Evolutionary conservation across 2,113 vertebrate genomes (phyloP), one percentile per base, ranked within the genome.

Genomic region (Eubucco bourcierii): DNA sequence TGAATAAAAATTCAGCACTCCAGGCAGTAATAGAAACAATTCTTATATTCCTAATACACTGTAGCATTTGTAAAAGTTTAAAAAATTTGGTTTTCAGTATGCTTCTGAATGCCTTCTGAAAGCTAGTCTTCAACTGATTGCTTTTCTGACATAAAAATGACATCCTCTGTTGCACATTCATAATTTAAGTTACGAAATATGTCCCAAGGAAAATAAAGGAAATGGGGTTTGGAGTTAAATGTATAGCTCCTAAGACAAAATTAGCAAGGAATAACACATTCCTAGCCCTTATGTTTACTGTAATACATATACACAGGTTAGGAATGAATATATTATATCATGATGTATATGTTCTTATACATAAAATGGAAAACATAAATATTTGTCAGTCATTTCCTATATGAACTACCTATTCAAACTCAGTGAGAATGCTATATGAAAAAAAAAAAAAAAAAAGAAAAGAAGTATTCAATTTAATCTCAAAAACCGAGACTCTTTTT

Each of bases 1-100:
- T 64, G 87, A 94, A 95, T 93, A 94, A 96, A 93, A 93, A 82
- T 91, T 85, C 93, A 95, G 59, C n/a, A 72, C 75, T 94, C 31
- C 19, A 73, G 74, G 60, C 79, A 90, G 72, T 84, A 88, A 87
- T 67, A 95, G 88, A 91, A 93, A 67, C 79, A 67, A 72, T 90
- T 91, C 81, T 84, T 95, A 61, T 46, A 60, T 87, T 91, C 56
- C 50, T 90, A 83, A 92, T 87, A 83, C 7, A 87, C 24, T 80
- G 66, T 46, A 91, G 87, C 68, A 55, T 79, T 92, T 93, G 86
- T 74, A 87, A 93, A 72, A 18, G 28, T 79, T 91, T 67, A 88
- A 91, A 95, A 82, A 86, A 6, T 0, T 23, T 88, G 79, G 44
- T 41, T 92, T 90, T 81, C 80, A 28, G 34, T 83, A 56, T 92